A percentile compares a stretch with the other conserved stretches of the same genome.
phyloP scores from a whole-genome alignment of 2,113 vertebrate species.

The Catagonus wagneri region DNA sequence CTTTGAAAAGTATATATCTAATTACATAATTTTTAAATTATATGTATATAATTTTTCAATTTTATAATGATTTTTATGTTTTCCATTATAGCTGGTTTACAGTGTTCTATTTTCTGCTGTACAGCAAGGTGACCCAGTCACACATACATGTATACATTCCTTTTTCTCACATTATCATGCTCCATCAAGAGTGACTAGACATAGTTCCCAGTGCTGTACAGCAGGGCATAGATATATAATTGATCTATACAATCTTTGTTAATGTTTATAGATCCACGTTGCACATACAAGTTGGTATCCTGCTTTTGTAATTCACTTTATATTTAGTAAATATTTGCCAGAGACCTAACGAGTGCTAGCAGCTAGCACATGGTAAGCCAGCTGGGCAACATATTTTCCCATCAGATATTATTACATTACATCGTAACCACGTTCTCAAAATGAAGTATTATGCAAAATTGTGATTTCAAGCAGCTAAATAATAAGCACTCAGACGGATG shows the following conservation, averaged over 20 bases:
- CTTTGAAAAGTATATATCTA: conserved; percentile 40
- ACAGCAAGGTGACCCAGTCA: no score
- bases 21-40: no score
- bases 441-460: conserved; percentile 44
- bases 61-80: no score
- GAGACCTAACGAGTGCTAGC: not conserved
- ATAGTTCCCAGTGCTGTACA: no score
- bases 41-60: no score
- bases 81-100: no score
- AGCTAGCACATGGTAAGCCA: not conserved
- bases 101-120: no score
- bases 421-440: not conserved
- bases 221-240: no score
- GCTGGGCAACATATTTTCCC: not conserved
- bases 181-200: no score
- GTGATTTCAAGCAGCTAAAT: not conserved
- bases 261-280: not conserved
- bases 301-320: conserved; percentile 26
- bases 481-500: not conserved
- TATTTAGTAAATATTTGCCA: conserved; percentile 3
- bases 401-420: not conserved
- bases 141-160: no score
- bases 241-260: not conserved
- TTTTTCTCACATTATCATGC: no score
- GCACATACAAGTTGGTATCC: not conserved